Evolutionary conservation across 2,888 invertebrate species (phyloP), one percentile per base, ranked within the genome.

Genomic region (Bibio marci): DNA sequence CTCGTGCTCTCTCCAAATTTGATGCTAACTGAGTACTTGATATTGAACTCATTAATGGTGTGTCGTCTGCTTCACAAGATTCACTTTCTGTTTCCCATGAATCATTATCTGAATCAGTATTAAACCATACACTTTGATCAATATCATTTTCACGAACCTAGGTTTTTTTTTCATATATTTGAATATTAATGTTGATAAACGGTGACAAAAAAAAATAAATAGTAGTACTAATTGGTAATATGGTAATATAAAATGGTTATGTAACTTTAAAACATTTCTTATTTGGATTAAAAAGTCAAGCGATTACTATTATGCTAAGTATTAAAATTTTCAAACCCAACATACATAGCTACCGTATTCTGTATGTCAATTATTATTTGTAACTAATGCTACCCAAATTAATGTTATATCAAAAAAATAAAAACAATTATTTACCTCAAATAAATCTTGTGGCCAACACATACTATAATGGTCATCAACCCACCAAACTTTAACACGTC

Each of bases 401-500:
- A n/a, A n/a, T n/a, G n/a, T n/a, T n/a, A n/a, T n/a, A n/a, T n/a
- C n/a, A 35, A 37, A 36, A 15, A 28, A 18, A 19, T n/a, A 18
- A 14, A 27, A 15, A 26, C 13, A 41, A 38, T 4, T 39, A 22
- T 22, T 18, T 19, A 69, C 67, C 65, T 81, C 80, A 52, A 83
- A 88, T 10, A 90, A 65, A 62, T 88, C 86, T 56, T 91, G 90
- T 0, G 94, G 94, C 80, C 85, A 91, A 56, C 87, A 90, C 69
- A 82, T 78, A 46, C 86, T 85, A 7, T 76, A 73, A 44, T 76
- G 76, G 11, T 81, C 82, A 54, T 85, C 81, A 2, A 86, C 80
- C 94, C 92, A 94, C 73, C 85, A 80, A n/a, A 94, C 87, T 52
- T 80, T 76, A 4, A 92, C 81, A 43, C 78, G 71, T 1, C 73